Evolutionary conservation across 2,113 vertebrate genomes (phyloP).

Genomic region (Nannospalax galili): DNA sequence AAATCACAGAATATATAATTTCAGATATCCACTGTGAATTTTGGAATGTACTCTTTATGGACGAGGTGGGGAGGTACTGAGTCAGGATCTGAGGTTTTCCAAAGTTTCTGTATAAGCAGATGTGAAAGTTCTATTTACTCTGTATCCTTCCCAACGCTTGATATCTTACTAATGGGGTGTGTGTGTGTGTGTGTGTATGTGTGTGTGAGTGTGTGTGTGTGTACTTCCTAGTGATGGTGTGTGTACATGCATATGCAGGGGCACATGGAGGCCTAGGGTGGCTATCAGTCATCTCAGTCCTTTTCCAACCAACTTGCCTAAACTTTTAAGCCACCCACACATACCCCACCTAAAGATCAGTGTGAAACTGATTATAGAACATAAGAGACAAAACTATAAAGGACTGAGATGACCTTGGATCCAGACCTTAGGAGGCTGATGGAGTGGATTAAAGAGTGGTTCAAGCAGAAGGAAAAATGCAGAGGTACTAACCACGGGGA

Average conservation of each 20-base stretch:
- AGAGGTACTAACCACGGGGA: background rate
- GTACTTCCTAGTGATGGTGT: background rate
- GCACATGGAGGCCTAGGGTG: too few species aligned
- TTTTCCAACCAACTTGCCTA: too few species aligned
- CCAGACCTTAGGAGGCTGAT: background rate
- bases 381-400: too few species aligned
- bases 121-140: background rate
- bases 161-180: background rate
- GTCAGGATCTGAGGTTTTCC: conserved; percentile 30
- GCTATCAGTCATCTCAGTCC: too few species aligned
- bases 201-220: background rate
- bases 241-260: background rate
- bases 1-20: background rate
- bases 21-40: background rate
- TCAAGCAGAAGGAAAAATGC: background rate
- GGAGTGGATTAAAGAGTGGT: background rate
- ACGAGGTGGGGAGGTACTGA: background rate
- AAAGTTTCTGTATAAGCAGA: background rate
- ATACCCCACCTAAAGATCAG: too few species aligned
- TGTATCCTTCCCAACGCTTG: background rate
- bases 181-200: background rate
- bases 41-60: background rate
- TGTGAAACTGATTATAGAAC: too few species aligned
- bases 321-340: too few species aligned
- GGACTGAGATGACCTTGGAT: conserved; percentile 9